These are phyloP conservation scores for Microtus obscurus DNA, from an alignment of 2,797 vertebrate genomes.

Conservation along the genomic window DNA sequence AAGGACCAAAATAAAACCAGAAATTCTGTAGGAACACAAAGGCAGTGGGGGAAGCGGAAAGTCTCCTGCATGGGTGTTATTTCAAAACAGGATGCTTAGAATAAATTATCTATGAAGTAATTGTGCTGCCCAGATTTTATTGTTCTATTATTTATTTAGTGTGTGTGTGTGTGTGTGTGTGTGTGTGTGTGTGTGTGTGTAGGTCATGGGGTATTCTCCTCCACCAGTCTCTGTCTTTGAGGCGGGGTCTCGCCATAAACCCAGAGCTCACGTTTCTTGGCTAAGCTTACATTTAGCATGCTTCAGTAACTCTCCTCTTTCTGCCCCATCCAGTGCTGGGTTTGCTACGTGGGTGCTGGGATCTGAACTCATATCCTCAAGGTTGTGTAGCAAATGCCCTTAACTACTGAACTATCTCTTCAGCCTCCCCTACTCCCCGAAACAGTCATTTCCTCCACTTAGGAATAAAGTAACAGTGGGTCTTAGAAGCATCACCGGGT, in stretches of 20 bases:
- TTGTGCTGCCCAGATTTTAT: conserved; percentile 2
- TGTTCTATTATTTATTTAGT: background rate
- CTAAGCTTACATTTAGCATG: background rate
- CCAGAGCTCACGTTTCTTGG: background rate
- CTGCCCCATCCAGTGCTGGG: background rate
- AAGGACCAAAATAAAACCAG: background rate
- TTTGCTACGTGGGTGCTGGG: background rate
- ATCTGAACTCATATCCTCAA: background rate
- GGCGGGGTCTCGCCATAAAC: background rate
- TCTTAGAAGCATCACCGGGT: background rate
- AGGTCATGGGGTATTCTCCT: background rate
- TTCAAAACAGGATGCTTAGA: background rate
- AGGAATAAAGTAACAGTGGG: background rate
- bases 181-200: background rate
- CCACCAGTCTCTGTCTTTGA: background rate
- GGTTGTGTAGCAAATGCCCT: background rate
- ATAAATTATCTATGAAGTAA: conserved; percentile 35
- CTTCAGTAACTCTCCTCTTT: background rate
- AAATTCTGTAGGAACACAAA: background rate
- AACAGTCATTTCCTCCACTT: background rate
- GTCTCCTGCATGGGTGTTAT: background rate
- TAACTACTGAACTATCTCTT: background rate
- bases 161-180: background rate
- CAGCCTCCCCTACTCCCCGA: background rate
- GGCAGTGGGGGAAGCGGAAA: background rate